Percentiles rank a stretch among this genome's conserved stretches.
Evolutionary conservation across 2,888 invertebrate genomes (phyloP).

Genomic region (Anaspis maculata): DNA sequence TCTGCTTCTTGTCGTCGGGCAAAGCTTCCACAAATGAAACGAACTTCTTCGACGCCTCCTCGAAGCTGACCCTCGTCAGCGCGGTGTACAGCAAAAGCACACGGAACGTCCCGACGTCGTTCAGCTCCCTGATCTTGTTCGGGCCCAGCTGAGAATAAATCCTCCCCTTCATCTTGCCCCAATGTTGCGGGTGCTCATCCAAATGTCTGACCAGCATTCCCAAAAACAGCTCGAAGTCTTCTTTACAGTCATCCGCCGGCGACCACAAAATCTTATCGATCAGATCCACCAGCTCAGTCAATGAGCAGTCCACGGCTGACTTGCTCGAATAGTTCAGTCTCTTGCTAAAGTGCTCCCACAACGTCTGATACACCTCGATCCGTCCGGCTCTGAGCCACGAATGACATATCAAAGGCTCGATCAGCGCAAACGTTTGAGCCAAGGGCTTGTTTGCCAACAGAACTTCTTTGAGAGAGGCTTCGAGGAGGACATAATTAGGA

Average conservation of each 20-base stretch:
- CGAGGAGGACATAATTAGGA: slow-evolving; percentile 29
- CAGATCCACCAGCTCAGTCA: slow-evolving; percentile 19
- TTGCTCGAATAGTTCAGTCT: slow-evolving; percentile 25
- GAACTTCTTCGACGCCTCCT: slow-evolving; percentile 34
- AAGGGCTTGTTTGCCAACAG: background rate
- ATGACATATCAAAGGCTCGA: slow-evolving; percentile 28
- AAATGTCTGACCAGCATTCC: slow-evolving; percentile 32
- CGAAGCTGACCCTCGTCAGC: slow-evolving; percentile 27
- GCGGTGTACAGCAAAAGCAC: slow-evolving; percentile 31
- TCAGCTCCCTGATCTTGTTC: slow-evolving; percentile 34
- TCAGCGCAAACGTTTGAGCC: slow-evolving; percentile 21
- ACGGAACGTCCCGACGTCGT: slow-evolving; percentile 30
- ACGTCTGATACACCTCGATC: slow-evolving; percentile 32
- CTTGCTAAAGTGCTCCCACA: slow-evolving; percentile 40
- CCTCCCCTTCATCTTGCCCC: slow-evolving; percentile 37
- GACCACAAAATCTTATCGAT: slow-evolving; percentile 22
- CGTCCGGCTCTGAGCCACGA: slow-evolving; percentile 32
- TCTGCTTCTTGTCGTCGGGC: slow-evolving; percentile 24
- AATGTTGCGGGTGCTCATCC: slow-evolving; percentile 31
- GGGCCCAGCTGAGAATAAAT: slow-evolving; percentile 39
- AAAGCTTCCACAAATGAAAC: slow-evolving; percentile 26
- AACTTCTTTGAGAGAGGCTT: slow-evolving; percentile 24
- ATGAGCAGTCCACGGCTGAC: slow-evolving; percentile 11
- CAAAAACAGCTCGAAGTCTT: slow-evolving; percentile 34
- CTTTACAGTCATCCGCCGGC: slow-evolving; percentile 21